Base-by-base conservation (phyloP, 2,797 vertebrate genomes). In the Muscicapa striata region DNA sequence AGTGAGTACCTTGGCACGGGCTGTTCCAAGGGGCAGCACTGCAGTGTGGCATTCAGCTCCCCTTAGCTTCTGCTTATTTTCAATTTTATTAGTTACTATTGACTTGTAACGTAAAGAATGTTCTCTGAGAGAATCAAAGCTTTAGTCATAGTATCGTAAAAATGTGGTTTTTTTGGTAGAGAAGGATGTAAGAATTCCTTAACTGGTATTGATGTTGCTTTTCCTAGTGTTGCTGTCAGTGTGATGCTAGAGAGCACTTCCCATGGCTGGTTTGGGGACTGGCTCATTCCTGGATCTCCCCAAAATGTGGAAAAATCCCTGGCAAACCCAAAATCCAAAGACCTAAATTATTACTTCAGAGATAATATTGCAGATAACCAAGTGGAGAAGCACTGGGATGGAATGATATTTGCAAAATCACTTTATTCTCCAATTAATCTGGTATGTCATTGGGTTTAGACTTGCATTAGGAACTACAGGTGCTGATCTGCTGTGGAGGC, bases 1-100 rank as follows among this genome's bases (percentile, higher is more conserved):
- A 97, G 99, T 99, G 98, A 99, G 99, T 98, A 97, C 93, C 89
- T 51, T 0, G 22, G 49, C 23, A 1, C 0, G 55, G 0, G 89
- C 29, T 19, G 17, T 13, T n/a, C 79, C 51, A 1, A 3, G 69
- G 80, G 58, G 6, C 4, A 5, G 69, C 74, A 41, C 7, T 36
- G 76, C 68, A 9, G 21, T 2, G 30, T 5, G 32, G 74, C 18
- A 1, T 9, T n/a, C 38, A 40, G 61, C 54, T 43, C n/a, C 90
- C 49, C 26, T n/a, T 26, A 14, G 59, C 13, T 54, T 34, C 36
- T 45, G 8, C 30, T 69, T 45, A 0, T 9, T 3, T 43, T 11
- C 24, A 2, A 0, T 41, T 68, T 13, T 29, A 48, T 2, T 13
- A 32, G 51, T 32, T 67, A 13, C 6, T 36, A 4, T 1, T 55